Evolutionary conservation across 2,888 invertebrate species (phyloP).

Genomic region (Alentia gelatinosa): DNA sequence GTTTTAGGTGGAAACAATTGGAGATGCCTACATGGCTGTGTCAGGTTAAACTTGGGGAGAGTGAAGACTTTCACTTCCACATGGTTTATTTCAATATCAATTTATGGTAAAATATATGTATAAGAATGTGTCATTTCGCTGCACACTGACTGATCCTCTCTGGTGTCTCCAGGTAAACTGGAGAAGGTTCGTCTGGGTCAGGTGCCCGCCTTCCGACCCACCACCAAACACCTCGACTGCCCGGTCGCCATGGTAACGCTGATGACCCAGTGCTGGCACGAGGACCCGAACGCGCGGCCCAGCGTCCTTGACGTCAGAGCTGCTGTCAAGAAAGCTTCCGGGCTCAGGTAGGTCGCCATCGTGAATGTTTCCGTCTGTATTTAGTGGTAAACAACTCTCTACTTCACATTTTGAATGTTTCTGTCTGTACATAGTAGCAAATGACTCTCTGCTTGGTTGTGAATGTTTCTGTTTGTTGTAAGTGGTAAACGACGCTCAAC

Average conservation of each 20-base stretch:
- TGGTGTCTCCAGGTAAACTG: constrained; percentile 79
- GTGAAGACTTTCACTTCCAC: too few species aligned
- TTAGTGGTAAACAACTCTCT: constrained; percentile 81
- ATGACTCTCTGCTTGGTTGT: too few species aligned
- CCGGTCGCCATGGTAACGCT: constrained; percentile 79
- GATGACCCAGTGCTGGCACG: constrained; percentile 94
- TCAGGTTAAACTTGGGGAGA: too few species aligned
- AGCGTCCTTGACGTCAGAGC: constrained; percentile 75
- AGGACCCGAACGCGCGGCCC: constrained; percentile 92
- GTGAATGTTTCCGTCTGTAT: too few species aligned
- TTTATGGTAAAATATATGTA: too few species aligned
- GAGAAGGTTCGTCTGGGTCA: constrained; percentile 85
- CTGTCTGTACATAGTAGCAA: too few species aligned
- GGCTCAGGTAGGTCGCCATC: neutral
- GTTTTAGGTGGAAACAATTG: constrained; percentile 19
- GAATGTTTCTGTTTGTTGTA: too few species aligned
- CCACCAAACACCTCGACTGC: constrained; percentile 83
- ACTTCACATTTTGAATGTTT: too few species aligned
- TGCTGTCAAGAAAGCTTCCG: constrained; percentile 19
- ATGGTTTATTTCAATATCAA: too few species aligned
- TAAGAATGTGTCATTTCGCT: too few species aligned
- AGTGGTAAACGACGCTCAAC: too few species aligned
- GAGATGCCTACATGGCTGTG: constrained; percentile 47
- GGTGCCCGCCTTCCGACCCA: constrained; percentile 87
- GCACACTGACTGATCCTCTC: too few species aligned